Evolutionary conservation across 1,140 invertebrate genomes (phyloP), one percentile per base, ranked within the genome.

Genomic region (Anastrepha obliqua): DNA sequence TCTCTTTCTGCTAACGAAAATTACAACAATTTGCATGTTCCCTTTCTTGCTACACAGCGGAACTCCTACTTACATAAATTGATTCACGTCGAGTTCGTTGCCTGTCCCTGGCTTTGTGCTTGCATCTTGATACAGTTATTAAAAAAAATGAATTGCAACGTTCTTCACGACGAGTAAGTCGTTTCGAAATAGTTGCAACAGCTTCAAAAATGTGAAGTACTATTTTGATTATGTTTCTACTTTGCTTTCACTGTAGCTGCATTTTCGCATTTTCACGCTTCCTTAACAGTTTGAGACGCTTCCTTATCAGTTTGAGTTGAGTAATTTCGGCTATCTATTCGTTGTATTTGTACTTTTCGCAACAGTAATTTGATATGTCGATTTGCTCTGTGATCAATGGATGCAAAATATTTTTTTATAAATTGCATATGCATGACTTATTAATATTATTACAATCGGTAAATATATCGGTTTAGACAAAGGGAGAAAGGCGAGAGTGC

Each of bases 251-350:
- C 55, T 81, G 44, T 29, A 58, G 47, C 47, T 29, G 29, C 29
- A 29, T 29, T 29, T 29, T 29, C 29, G 29, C 29, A 29, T 29
- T 29, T 29, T 29, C 29, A 29, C 29, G 29, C 29, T 29, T 29
- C 29, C n/a, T 81, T 55, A 55, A 55, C 74, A 9, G 74, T 29
- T 55, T 81, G 74, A 81, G 47, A 29, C 29, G 29, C 29, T 29
- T 29, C 29, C n/a, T 81, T 55, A 55, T 81, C 74, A 9, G 74
- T 29, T 55, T 81, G 74, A 81, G 47, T 81, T 81, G 74, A 29
- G 42, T 47, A n/a, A 74, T 51, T 11, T 3, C 44, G 17, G 44
- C 44, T 4, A 47, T 13, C 47, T 47, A 17, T 47, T 74, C 17
- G 42, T n/a, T 15, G 70, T 47, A 6, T 39, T n/a, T 74, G 70